These are phyloP conservation scores for Falco naumanni DNA, from an alignment of 2,797 vertebrate genomes.

Conservation along the genomic window DNA sequence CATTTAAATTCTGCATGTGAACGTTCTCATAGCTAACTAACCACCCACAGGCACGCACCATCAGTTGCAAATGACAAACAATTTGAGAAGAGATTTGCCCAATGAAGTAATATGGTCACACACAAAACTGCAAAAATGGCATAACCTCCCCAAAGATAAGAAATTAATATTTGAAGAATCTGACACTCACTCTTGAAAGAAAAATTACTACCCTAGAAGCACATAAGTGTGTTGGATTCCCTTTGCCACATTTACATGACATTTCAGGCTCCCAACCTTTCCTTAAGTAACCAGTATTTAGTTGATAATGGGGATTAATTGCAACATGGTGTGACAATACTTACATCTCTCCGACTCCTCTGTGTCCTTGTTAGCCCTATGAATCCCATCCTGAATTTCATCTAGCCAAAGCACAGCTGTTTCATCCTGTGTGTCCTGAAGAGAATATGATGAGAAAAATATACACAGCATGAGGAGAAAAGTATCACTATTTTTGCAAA, in stretches of 20 bases:
- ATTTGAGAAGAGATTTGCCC: not conserved
- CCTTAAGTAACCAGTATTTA: not conserved
- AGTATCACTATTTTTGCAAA: not conserved
- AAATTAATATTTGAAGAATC: not conserved
- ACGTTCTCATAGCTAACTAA: not conserved
- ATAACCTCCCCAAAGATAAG: not conserved
- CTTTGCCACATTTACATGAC: not conserved
- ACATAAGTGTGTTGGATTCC: not conserved
- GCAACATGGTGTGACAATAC: not conserved
- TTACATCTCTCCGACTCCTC: constrained; percentile 90
- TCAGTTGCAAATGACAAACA: not conserved
- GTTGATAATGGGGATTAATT: not conserved
- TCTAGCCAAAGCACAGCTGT: constrained; percentile 97
- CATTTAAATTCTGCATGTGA: not conserved
- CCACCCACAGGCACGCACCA: not conserved
- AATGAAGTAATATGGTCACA: not conserved
- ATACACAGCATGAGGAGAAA: not conserved
- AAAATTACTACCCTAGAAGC: not conserved
- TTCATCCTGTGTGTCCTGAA: constrained; percentile 92
- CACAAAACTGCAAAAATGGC: not conserved
- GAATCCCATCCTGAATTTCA: constrained; percentile 94
- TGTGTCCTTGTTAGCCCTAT: constrained; percentile 90
- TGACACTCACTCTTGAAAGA: not conserved
- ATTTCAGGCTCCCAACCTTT: not conserved
- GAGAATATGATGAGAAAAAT: not conserved